Evolutionary conservation across 2,888 invertebrate genomes (phyloP).

Genomic region (Entomobrya proxima): DNA sequence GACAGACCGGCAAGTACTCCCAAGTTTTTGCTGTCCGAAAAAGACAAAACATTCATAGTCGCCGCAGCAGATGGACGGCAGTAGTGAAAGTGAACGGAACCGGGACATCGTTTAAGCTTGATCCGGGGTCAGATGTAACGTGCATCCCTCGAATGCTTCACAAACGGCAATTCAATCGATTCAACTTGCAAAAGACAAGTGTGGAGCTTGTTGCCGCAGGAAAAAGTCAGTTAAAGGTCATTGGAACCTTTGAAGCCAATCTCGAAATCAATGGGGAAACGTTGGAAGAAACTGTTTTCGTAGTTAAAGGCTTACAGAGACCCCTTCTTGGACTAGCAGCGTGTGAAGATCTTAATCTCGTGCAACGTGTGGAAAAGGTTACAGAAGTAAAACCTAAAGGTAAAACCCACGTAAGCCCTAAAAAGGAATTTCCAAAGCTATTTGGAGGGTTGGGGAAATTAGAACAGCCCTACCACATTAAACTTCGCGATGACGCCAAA

Average conservation of each 20-base stretch:
- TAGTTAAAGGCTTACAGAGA: constrained; percentile 16
- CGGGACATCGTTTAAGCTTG: constrained; percentile 46
- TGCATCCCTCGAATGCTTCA: no score
- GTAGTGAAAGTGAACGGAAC: neutral
- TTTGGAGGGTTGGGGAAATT: constrained; percentile 39
- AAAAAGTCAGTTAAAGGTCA: neutral
- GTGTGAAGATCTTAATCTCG: constrained; percentile 35
- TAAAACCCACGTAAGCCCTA: no score
- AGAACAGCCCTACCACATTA: constrained; percentile 70
- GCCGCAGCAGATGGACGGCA: constrained; percentile 17
- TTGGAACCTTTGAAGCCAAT: neutral
- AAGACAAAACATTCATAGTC: neutral
- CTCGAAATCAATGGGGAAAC: neutral
- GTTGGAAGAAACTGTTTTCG: neutral
- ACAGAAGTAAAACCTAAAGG: no score
- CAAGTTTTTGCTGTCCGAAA: neutral
- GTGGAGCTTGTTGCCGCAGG: constrained; percentile 29
- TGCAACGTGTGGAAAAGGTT: constrained; percentile 8
- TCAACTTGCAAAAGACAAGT: no score
- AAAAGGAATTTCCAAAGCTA: constrained; percentile 26
- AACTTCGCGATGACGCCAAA: constrained; percentile 73
- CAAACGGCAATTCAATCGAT: no score
- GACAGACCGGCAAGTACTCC: neutral
- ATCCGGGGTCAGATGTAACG: constrained; percentile 60
- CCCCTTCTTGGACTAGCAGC: constrained; percentile 42